These are phyloP conservation scores for Hemibagrus wyckioides DNA, from an alignment of 2,113 vertebrate genomes.

Conservation along the genomic window DNA sequence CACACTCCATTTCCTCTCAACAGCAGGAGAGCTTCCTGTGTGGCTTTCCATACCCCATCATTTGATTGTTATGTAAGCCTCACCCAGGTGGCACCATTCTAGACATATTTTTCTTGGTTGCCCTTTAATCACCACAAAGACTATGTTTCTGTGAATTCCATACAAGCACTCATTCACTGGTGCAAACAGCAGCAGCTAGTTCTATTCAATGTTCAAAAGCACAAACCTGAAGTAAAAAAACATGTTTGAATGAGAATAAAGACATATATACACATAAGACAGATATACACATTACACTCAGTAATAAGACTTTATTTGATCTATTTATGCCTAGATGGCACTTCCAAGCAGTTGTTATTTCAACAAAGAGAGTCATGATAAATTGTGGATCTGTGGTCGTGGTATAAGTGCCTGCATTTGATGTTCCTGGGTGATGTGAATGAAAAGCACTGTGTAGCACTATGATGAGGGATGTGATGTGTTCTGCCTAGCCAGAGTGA, in stretches of 20 bases:
- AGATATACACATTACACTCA: neutral
- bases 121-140: neutral
- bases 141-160: neutral
- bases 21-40: neutral
- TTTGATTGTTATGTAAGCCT: neutral
- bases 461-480: neutral
- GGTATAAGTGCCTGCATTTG: neutral
- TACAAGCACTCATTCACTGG: neutral
- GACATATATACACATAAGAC: neutral
- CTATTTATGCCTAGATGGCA: neutral
- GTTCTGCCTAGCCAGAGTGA: neutral
- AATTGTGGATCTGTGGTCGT: neutral
- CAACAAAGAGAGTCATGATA: neutral
- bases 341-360: neutral
- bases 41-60: neutral
- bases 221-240: neutral
- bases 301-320: neutral
- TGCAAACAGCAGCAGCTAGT: neutral
- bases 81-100: neutral
- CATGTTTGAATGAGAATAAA: neutral
- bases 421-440: conserved; percentile 10
- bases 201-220: neutral
- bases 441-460: neutral
- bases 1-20: neutral
- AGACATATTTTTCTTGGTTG: neutral